phyloP scores from a whole-genome alignment of 2,888 invertebrate genomes.

The Cryptus armator region DNA sequence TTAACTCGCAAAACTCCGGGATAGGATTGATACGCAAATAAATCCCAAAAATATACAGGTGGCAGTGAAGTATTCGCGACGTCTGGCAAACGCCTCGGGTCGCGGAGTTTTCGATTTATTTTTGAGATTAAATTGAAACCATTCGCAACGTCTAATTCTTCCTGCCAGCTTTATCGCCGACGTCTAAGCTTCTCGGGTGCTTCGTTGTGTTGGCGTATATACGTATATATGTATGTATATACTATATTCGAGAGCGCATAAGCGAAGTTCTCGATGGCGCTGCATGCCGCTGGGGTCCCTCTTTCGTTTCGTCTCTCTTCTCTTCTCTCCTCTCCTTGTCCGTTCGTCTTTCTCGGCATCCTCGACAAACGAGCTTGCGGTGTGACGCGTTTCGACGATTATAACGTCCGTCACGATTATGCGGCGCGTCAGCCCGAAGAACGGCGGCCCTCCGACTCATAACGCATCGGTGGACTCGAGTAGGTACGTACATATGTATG shows the following conservation, averaged over 20 bases:
- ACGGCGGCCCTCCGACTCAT: conserved; percentile 70
- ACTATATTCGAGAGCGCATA: conserved; percentile 23
- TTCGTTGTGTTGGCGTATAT: conserved; percentile 5
- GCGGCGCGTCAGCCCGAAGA: conserved; percentile 79
- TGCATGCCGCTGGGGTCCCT: conserved; percentile 2
- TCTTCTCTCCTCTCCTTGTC: neutral
- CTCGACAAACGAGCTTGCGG: conserved; percentile 70
- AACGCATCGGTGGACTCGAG: conserved; percentile 71
- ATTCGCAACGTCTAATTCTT: conserved; percentile 71
- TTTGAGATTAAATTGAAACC: conserved; percentile 71
- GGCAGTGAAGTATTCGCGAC: conserved; percentile 65
- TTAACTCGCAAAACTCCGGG: conserved; percentile 40
- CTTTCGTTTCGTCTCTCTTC: neutral
- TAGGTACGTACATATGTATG: conserved; percentile 36
- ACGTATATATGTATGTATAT: neutral
- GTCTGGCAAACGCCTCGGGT: conserved; percentile 65
- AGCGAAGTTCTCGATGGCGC: conserved; percentile 13
- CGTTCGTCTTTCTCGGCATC: too few species aligned
- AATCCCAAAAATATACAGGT: conserved; percentile 69
- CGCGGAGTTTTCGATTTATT: conserved; percentile 68
- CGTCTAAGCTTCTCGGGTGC: conserved; percentile 61
- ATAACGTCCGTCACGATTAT: conserved; percentile 84
- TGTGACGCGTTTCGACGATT: conserved; percentile 83
- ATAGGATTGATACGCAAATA: conserved; percentile 61
- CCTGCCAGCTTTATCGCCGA: conserved; percentile 69